Conservation (phyloP, 2,797 vertebrate species). For the Pseudochirops corinnae region DNA sequence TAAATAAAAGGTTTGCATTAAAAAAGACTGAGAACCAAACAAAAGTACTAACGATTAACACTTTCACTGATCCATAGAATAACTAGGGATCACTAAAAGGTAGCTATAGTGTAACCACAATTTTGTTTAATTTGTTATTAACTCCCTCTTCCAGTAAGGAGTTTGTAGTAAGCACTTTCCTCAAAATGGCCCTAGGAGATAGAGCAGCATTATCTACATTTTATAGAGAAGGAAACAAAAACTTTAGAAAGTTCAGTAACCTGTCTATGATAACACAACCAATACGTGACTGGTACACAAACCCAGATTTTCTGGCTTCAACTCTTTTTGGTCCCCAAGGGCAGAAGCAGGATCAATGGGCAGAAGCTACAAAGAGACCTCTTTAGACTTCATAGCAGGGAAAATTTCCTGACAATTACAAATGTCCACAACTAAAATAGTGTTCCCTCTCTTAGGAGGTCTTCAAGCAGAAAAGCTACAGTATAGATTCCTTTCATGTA, state of each 20-base stretch:
- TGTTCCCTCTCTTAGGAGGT: background rate
- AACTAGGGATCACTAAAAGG: background rate
- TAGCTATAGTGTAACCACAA: background rate
- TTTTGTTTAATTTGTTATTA: background rate
- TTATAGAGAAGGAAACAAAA: background rate
- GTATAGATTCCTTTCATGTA: background rate
- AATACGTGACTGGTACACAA: background rate
- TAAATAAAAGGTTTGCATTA: conserved; percentile 15
- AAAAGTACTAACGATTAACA: conserved; percentile 14
- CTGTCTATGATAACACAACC: background rate
- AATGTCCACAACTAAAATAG: background rate
- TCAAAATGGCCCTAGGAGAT: background rate
- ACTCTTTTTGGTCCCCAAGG: background rate
- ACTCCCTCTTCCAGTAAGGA: background rate
- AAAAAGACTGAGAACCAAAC: conserved; percentile 14
- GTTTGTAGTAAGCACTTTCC: background rate
- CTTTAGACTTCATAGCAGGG: background rate
- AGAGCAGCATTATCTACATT: background rate
- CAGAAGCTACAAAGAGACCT: background rate
- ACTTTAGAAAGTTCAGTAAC: background rate
- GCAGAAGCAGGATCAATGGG: background rate
- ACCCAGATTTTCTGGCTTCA: background rate
- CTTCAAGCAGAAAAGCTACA: background rate
- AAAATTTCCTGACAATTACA: background rate
- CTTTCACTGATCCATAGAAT: background rate